Conservation (phyloP, 2,888 invertebrate species). For the Chaetogeoica ovagalla region DNA sequence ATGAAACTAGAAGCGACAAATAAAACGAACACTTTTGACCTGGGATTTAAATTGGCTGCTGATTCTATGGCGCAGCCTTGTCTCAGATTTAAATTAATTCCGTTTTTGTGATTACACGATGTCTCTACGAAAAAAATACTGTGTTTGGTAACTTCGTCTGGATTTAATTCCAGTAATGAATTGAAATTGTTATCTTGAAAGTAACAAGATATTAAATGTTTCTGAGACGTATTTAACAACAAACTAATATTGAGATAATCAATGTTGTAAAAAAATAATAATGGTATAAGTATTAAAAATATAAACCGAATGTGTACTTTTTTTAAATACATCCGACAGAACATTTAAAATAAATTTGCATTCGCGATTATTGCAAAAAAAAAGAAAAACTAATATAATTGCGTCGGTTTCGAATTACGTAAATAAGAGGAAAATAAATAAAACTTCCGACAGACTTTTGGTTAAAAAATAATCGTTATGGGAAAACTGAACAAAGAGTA, state of each 20-base stretch:
- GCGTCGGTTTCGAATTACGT: no score
- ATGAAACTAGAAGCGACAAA: conserved; percentile 56
- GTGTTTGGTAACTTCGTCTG: conserved; percentile 22
- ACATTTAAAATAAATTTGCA: conserved; percentile 1
- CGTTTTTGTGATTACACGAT: conserved; percentile 62
- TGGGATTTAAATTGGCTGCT: conserved; percentile 67
- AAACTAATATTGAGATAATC: not conserved
- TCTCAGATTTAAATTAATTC: conserved; percentile 62
- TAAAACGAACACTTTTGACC: conserved; percentile 62
- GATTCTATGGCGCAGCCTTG: conserved; percentile 74
- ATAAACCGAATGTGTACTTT: conserved; percentile 1
- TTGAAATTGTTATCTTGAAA: conserved; percentile 17
- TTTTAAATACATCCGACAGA: conserved; percentile 14
- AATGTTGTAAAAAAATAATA: conserved; percentile 25
- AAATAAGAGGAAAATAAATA: no score
- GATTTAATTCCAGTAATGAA: conserved; percentile 29
- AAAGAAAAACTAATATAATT: no score
- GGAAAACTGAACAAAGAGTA: no score
- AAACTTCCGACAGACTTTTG: no score
- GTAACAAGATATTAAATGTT: conserved; percentile 34
- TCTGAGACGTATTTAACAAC: conserved; percentile 16
- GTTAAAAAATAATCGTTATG: no score
- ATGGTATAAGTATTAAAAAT: conserved; percentile 11
- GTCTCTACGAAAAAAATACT: conserved; percentile 71
- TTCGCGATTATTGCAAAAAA: no score